Percentiles rank a stretch among this genome's conserved stretches.
phyloP scores from a whole-genome alignment of 2,797 vertebrate genomes.

The Masticophis lateralis region DNA sequence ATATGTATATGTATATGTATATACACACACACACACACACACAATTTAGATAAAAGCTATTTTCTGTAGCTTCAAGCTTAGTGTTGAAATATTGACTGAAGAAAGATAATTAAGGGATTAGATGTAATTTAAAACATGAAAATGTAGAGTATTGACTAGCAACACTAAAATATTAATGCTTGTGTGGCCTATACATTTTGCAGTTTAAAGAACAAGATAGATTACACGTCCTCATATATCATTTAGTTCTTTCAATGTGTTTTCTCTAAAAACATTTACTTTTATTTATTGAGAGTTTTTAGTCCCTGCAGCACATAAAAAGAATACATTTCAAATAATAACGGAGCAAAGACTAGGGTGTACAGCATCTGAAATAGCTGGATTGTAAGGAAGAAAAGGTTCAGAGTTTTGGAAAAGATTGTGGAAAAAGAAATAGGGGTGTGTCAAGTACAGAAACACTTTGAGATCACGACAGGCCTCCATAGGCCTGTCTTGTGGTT shows the following conservation, averaged over 20 bases:
- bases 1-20: too few species aligned
- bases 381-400: background rate
- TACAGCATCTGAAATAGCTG: background rate
- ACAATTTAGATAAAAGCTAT: conserved; percentile 22
- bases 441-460: background rate
- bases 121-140: conserved; percentile 49
- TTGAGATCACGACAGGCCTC: background rate
- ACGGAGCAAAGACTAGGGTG: background rate
- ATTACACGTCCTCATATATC: conserved; percentile 20
- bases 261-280: background rate
- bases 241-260: background rate
- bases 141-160: conserved; percentile 52
- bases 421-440: background rate
- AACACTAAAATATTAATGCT: conserved; percentile 43
- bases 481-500: conserved; percentile 41
- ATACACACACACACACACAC: too few species aligned
- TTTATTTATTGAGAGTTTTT: conserved; percentile 1
- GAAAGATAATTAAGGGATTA: conserved; percentile 35
- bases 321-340: background rate
- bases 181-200: conserved; percentile 42
- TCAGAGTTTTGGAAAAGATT: background rate
- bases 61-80: conserved; percentile 26
- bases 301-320: background rate
- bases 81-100: conserved; percentile 47
- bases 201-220: background rate